Base-by-base conservation (phyloP, 2,888 invertebrate species). In the Dasysyrphus albostriatus region DNA sequence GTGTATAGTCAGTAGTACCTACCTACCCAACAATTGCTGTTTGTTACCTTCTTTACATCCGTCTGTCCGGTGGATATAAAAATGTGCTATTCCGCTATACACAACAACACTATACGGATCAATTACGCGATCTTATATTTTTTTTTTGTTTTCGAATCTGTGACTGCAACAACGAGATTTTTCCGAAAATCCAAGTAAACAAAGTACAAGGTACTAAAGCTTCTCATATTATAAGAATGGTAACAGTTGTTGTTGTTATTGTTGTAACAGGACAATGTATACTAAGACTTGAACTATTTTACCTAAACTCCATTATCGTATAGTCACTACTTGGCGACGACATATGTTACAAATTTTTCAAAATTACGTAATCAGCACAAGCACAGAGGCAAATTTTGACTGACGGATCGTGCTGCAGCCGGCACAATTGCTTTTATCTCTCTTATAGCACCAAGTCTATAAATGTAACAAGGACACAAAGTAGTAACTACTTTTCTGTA, bases 321-420 rank as follows among this genome's bases (percentile, higher is more conserved):
- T 32, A 32, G 32, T 32, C 3, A 24, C 24, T 24, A 24, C 49
- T 67, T 49, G 49, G 67, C 65, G 47, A 75, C 87, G 87, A 87
- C 87, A 87, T 87, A 72, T 83, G 87, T 87, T 87, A 78, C 72
- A 87, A 87, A 87, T 87, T 83, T 87, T 87, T 79, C 78, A 83
- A 87, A 87, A 79, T 87, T 87, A 87, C 87, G 83, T 87, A 87
- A 87, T 79, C 82, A 65, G 63, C 59, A 39, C 82, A 81, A 67
- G 72, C 77, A 74, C 77, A 77, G 51, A 87, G 83, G 87, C 87
- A 87, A 87, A 87, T 87, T 87, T 87, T 83, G 87, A 87, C 87
- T 87, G 87, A 87, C 87, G 87, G 87, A 87, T 87, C 87, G 87
- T 87, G 87, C 83, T 83, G 87, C 82, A 83, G 87, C 87, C 87